Conservation (phyloP, 2,797 vertebrate species). For the Anabas testudineus region DNA sequence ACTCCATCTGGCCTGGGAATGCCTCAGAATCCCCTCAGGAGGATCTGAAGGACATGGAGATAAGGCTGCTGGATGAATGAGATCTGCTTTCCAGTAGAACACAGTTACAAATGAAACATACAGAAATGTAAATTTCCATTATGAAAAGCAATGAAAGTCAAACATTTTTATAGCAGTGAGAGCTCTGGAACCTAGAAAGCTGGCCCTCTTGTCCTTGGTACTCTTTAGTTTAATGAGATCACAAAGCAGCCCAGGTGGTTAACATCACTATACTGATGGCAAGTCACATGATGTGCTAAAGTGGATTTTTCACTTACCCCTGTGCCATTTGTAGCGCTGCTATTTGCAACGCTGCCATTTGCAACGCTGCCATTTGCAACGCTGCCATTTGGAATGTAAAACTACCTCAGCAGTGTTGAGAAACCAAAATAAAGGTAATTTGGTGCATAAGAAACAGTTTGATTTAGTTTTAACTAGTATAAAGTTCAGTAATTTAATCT, state of each 20-base stretch:
- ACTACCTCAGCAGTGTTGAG: conserved; percentile 16
- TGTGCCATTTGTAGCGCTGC: conserved; percentile 31
- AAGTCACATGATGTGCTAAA: conserved; percentile 40
- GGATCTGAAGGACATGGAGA: neutral
- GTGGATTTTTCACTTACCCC: conserved; percentile 58
- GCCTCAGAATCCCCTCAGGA: conserved; percentile 32
- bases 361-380: neutral
- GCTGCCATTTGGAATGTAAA: neutral
- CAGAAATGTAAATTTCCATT: conserved; percentile 2
- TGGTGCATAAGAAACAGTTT: neutral
- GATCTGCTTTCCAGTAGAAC: conserved; percentile 5
- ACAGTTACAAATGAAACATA: conserved; percentile 13
- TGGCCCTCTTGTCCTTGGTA: conserved; percentile 16
- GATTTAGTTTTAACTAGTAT: neutral
- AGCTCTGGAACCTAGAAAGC: conserved; percentile 1
- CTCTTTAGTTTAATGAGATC: conserved; percentile 56
- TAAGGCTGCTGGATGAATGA: neutral
- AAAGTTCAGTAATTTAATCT: neutral
- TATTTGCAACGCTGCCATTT: no score
- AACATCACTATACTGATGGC: conserved; percentile 35
- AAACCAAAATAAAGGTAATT: neutral
- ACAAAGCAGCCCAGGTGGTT: conserved; percentile 20
- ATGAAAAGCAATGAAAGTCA: neutral
- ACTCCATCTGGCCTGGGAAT: conserved; percentile 28
- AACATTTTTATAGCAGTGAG: neutral